phyloP scores from a whole-genome alignment of 2,888 invertebrate genomes.

The Drosophila prostipennis region DNA sequence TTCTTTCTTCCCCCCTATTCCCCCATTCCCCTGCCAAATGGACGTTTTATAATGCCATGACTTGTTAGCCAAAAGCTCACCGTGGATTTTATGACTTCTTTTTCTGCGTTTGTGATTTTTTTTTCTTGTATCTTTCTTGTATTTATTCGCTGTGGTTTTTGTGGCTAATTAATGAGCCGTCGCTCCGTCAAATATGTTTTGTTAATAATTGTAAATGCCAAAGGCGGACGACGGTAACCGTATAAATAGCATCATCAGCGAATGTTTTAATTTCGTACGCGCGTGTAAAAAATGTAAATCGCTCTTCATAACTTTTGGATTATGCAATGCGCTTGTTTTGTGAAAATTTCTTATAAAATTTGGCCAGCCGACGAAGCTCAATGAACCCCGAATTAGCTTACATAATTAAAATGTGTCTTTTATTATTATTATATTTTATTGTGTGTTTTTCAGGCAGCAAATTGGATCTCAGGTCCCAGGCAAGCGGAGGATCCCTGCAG shows the following conservation, averaged over 20 bases:
- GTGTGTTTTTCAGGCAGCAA: conserved; percentile 14
- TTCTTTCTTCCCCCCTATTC: not conserved
- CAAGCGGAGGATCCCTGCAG: conserved; percentile 22
- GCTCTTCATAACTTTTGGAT: conserved; percentile 29
- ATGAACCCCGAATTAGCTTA: conserved; percentile 15
- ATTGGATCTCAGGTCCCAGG: conserved; percentile 20
- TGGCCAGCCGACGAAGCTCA: conserved; percentile 8
- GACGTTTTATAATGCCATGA: conserved; percentile 71
- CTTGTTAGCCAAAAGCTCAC: conserved; percentile 41
- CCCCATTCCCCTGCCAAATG: conserved; percentile 29
- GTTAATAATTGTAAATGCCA: conserved; percentile 54
- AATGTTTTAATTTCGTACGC: conserved; percentile 42
- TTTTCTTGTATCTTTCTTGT: not conserved
- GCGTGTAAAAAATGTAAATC: conserved; percentile 45
- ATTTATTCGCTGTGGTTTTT: not conserved
- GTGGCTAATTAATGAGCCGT: conserved; percentile 54
- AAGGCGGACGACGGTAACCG: conserved; percentile 26
- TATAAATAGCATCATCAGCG: conserved; percentile 26
- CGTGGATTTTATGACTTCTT: conserved; percentile 15
- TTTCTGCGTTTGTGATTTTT: conserved; percentile 12
- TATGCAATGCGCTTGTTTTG: conserved; percentile 37
- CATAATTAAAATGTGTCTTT: conserved; percentile 5
- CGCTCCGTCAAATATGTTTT: conserved; percentile 43
- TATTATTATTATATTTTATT: not conserved
- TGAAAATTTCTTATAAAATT: conserved; percentile 11